phyloP scores from a whole-genome alignment of 2,888 invertebrate genomes.

The Drosophila phalerata region DNA sequence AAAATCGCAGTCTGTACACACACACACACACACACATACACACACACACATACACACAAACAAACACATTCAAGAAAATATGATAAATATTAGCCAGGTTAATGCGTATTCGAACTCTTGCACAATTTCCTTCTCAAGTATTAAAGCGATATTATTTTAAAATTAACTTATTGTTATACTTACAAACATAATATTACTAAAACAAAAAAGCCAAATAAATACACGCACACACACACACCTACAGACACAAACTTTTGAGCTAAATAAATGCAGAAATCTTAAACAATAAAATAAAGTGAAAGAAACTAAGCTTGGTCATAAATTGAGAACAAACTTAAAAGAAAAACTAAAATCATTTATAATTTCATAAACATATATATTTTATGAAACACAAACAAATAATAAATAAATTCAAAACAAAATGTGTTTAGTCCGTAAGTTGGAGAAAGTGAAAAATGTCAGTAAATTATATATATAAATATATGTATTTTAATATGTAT shows the following conservation, averaged over 20 bases:
- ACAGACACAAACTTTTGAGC: constrained; percentile 32
- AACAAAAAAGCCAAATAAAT: constrained; percentile 49
- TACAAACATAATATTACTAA: constrained; percentile 64
- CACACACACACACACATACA: constrained; percentile 8
- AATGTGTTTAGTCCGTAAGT: constrained; percentile 56
- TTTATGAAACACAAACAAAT: constrained; percentile 56
- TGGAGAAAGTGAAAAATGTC: constrained; percentile 42
- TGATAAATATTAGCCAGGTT: constrained; percentile 43
- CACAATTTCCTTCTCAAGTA: constrained; percentile 80
- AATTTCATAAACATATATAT: constrained; percentile 32
- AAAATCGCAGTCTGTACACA: constrained; percentile 47
- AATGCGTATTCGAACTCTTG: constrained; percentile 67
- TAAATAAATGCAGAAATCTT: constrained; percentile 44
- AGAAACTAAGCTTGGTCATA: constrained; percentile 44
- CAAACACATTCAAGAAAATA: constrained; percentile 32
- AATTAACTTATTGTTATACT: constrained; percentile 72
- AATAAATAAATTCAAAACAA: constrained; percentile 42
- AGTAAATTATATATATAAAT: constrained; percentile 35
- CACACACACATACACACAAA: constrained; percentile 15
- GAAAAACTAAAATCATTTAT: constrained; percentile 33
- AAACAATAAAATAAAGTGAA: constrained; percentile 47
- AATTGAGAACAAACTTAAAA: constrained; percentile 35
- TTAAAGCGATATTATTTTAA: constrained; percentile 80
- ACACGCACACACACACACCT: constrained; percentile 35
- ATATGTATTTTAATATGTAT: constrained; percentile 14